These are phyloP conservation scores for Eustalomyia histrio DNA, from an alignment of 2,888 invertebrate species.

Conservation along the genomic window DNA sequence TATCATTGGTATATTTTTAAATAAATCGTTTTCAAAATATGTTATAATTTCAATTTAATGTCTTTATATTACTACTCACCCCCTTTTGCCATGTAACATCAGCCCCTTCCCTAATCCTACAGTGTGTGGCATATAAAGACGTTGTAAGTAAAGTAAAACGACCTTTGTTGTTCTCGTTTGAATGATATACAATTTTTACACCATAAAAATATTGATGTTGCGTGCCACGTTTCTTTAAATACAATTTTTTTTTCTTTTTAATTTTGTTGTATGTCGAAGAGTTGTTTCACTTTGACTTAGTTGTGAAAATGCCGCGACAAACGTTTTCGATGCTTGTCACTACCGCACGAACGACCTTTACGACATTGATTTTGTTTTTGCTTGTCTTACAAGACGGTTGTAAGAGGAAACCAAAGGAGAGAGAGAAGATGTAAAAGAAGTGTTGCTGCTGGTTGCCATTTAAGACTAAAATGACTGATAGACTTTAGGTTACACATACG, in stretches of 20 bases:
- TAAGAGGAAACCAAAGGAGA: not conserved
- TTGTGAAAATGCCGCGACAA: constrained; percentile 37
- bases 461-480: not conserved
- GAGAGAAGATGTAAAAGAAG: not conserved
- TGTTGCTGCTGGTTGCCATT: not conserved
- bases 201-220: constrained; percentile 51
- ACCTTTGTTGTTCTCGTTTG: constrained; percentile 29
- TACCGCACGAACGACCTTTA: constrained; percentile 63
- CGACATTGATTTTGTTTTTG: constrained; percentile 58
- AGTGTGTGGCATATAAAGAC: constrained; percentile 12
- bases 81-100: not conserved
- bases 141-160: not conserved
- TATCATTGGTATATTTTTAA: not conserved
- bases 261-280: not conserved
- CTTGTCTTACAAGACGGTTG: not conserved
- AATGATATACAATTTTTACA: constrained; percentile 47
- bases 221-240: constrained; percentile 42
- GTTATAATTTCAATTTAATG: constrained; percentile 62
- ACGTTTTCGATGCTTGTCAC: constrained; percentile 51
- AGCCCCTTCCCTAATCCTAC: not conserved
- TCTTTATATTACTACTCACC: constrained; percentile 45
- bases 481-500: not conserved
- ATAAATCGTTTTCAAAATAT: constrained; percentile 31
- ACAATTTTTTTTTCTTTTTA: not conserved
- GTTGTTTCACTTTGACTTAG: constrained; percentile 25